Evolutionary conservation across 2,113 vertebrate genomes (phyloP).

Genomic region (Neogale vison): DNA sequence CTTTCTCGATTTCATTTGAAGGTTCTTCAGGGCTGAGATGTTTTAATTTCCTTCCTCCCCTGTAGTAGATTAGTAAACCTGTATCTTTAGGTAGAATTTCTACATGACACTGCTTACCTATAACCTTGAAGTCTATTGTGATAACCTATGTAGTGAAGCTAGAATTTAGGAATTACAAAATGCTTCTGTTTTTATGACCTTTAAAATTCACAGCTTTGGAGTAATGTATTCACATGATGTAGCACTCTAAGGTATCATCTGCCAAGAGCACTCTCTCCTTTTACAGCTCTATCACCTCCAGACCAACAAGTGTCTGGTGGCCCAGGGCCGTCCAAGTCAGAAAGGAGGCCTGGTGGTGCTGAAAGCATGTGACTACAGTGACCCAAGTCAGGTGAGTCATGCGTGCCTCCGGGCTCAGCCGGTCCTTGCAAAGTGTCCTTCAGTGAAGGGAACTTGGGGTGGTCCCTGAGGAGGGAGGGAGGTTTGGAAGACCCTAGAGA

Average conservation of each 20-base stretch:
- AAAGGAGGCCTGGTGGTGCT: conserved; percentile 94
- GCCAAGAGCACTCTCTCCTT: not conserved
- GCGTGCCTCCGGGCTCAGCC: accelerated
- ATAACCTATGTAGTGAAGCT: not conserved
- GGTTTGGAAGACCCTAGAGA: not conserved
- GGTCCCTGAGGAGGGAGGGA: not conserved
- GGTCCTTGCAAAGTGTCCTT: accelerated
- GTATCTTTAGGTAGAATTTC: not conserved
- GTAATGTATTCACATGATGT: accelerated
- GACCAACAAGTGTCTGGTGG: conserved; percentile 90
- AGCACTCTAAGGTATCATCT: not conserved
- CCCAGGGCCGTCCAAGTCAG: conserved; percentile 95
- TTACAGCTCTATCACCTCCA: conserved; percentile 92
- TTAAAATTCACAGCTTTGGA: not conserved
- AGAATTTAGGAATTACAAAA: not conserved
- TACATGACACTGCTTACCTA: not conserved
- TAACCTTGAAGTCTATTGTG: accelerated
- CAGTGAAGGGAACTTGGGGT: not conserved
- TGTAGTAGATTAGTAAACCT: not conserved
- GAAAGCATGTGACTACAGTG: conserved; percentile 89
- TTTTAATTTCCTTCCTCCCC: not conserved
- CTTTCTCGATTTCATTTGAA: not conserved
- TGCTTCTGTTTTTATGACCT: not conserved
- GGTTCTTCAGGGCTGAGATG: not conserved
- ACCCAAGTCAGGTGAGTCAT: conserved; percentile 91